Evolutionary conservation across 2,888 invertebrate species (phyloP), one percentile per base, ranked within the genome.

Genomic region (Meliscaeva auricollis): DNA sequence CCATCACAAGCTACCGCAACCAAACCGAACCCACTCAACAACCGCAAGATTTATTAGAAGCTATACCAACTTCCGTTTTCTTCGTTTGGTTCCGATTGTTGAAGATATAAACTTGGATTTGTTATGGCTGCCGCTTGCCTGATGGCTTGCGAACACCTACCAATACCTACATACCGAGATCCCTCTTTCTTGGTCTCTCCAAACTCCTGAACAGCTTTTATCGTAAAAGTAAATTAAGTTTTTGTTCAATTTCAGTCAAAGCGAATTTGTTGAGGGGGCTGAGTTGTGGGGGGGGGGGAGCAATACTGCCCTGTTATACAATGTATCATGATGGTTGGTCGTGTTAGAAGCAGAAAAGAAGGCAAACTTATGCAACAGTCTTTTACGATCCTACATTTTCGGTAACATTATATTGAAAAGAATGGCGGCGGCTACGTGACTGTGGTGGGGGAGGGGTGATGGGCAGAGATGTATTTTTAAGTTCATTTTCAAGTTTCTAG

Each of bases 31-130:
- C 58, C 77, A 84, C 83, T 64, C 69, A 76, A 77, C 73, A 81
- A 77, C 81, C 81, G 77, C 77, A 73, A 85, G 73, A 85, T 81
- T 85, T 84, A 84, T 84, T 84, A 84, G 75, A 76, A 80, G 66
- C 38, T 76, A 46, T 64, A 80, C 66, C 60, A 72, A 84, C 84
- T 80, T 80, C 84, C 74, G 83, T 83, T 79, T 83, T 83, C 83
- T 83, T 83, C 74, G 56, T 74, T 83, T 64, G 74, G 74, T 58
- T 75, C 66, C 70, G 75, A 75, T 75, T 50, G 74, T 60, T 46
- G 69, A 80, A 84, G 68, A 80, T 78, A 50, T 46, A 64, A n/a
- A 70, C 80, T 56, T 50, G 69, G 48, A 79, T 69, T 64, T 66
- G 48, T 30, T 35, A 1, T 35, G n/a, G 35, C 48, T 64, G 38